Base-by-base conservation (phyloP, 2,888 invertebrate species). In the Andrena marginata region DNA sequence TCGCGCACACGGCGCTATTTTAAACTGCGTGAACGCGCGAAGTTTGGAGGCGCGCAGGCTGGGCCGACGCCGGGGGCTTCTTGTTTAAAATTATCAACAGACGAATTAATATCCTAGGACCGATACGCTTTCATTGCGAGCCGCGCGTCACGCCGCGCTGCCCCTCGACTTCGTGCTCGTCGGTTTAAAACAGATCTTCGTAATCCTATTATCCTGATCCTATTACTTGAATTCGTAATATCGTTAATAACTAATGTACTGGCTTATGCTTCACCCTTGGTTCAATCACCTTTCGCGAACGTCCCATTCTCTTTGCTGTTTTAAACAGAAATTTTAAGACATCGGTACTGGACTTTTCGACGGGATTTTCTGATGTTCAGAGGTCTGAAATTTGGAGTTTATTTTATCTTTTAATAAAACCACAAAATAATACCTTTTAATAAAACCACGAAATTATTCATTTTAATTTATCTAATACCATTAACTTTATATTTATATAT, bases 151-250 rank as follows among this genome's bases (percentile, higher is more conserved):
- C 13, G 20, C 20, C 63, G 20, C 35, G 6, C 16, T 26, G 65
- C 13, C 10, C 20, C 42, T 59, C 31, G 26, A 48, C 56, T 29
- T 51, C 20, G 23, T 49, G 8, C 51, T 8, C 26, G 51, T 54
- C 26, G 42, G 65, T 65, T 77, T 63, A 67, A 79, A 65, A 79
- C 59, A 59, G 64, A 79, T 71, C 80, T 67, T 54, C 29, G 63
- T 60, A 79, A 80, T 80, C 79, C 70, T 54, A 80, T 80, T 78
- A 80, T 80, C 63, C 49, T 65, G 59, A 80, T 80, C 80, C 70
- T 60, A 48, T 79, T 80, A 79, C 51, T 67, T 26, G 80, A 71
- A 67, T 67, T 80, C 65, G 51, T 79, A 79, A 80, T 70, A 80
- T 70, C 60, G 73, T 48, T 65, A 76, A 76, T 63, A 54, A 63